Conservation (phyloP, 1,140 invertebrate genomes). For the Melanaphis sacchari region DNA sequence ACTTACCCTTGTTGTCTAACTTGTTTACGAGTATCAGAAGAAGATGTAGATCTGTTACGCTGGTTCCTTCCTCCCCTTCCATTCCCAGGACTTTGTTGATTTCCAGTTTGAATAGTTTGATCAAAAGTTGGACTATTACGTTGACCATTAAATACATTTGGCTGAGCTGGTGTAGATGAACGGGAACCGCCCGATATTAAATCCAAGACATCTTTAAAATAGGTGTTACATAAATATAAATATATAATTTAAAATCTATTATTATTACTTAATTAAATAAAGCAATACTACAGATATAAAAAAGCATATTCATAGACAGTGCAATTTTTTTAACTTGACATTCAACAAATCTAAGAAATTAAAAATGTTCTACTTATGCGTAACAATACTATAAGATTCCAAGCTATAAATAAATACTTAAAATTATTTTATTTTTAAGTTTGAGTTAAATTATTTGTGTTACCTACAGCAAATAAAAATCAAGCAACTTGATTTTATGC, state of each 20-base stretch:
- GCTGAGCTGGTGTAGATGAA: constrained; percentile 57
- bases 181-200: constrained; percentile 55
- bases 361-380: neutral
- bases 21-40: constrained; percentile 52
- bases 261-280: neutral
- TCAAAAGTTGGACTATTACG: constrained; percentile 48
- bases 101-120: constrained; percentile 27
- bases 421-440: too few species aligned
- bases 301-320: neutral
- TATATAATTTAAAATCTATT: neutral
- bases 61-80: constrained; percentile 42
- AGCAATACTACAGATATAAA: neutral
- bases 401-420: too few species aligned
- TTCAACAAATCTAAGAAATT: neutral
- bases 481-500: too few species aligned
- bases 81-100: constrained; percentile 45
- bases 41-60: constrained; percentile 44
- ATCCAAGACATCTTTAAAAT: constrained; percentile 52
- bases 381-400: too few species aligned
- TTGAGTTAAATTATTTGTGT: too few species aligned
- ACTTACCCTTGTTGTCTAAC: constrained; percentile 50
- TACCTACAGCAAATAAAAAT: too few species aligned
- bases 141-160: constrained; percentile 52
- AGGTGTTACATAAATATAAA: neutral
- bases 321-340: neutral